Evolutionary conservation across 2,888 invertebrate genomes (phyloP), one percentile per base, ranked within the genome.

Genomic region (Polylopha cassiicola): DNA sequence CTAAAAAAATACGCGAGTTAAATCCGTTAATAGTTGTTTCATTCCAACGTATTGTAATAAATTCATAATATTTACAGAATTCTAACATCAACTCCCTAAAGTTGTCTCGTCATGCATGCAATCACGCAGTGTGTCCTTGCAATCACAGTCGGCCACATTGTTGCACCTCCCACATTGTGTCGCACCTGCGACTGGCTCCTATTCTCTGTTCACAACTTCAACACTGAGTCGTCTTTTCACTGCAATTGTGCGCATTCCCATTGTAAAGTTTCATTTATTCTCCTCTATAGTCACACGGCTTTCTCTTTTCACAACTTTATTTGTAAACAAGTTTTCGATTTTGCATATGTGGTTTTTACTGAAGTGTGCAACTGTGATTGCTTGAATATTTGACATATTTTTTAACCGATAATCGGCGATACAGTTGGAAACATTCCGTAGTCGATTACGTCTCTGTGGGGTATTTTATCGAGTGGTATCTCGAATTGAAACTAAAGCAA

Each of bases 201-300:
- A 68, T 61, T 61, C 73, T 65, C 75, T 79, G 74, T 82, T 76
- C 61, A 66, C 60, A 80, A 79, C 63, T 81, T 51, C 79, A 73
- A 71, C 73, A 75, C 71, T 50, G 46, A 44, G 65, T 60, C 68
- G 75, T 77, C 81, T 81, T 82, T 84, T 77, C 78, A 74, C 54
- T 68, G 65, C 79, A 78, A 82, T 81, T 82, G 84, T 80, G 65
- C 77, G 76, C 75, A 66, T 57, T 48, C 46, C 66, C 57, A 81
- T 82, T 81, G 81, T 81, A 70, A 64, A 58, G 62, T 75, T 75
- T 73, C 78, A 77, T 81, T 81, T 79, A 65, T 61, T 61, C 61
- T 46, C 39, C 51, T 38, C 51, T 52, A 69, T 72, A 53, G 33
- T 24, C 30, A 44, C 50, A 56, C 60, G 67, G 65, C 61, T 72